Conservation (phyloP, 1,140 invertebrate genomes). For the Hyles euphorbiae region DNA sequence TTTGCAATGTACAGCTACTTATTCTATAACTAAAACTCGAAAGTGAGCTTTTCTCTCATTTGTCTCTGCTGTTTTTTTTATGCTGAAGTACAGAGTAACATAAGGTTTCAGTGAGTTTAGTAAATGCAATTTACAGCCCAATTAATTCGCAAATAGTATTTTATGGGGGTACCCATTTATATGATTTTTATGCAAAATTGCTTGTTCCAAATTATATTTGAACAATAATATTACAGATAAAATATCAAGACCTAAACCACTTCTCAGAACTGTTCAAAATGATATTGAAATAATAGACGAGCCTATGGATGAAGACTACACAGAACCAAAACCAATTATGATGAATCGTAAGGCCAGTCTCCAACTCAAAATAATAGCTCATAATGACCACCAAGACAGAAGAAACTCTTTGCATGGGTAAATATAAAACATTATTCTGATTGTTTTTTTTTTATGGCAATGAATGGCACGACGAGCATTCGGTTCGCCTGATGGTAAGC, state of each 20-base stretch:
- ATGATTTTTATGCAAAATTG: too few relatives aligned
- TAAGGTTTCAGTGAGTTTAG: too few relatives aligned
- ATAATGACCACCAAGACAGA: conserved; percentile 48
- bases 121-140: too few relatives aligned
- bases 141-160: neutral
- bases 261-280: conserved; percentile 63
- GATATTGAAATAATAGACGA: conserved; percentile 65
- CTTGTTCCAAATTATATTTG: neutral
- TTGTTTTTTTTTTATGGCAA: too few relatives aligned
- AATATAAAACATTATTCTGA: neutral
- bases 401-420: conserved; percentile 34
- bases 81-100: too few relatives aligned
- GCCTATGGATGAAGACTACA: conserved; percentile 48
- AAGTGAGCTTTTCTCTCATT: too few relatives aligned
- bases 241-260: conserved; percentile 35
- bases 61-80: too few relatives aligned
- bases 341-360: conserved; percentile 53
- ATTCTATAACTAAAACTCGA: too few relatives aligned
- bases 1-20: too few relatives aligned
- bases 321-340: conserved; percentile 29
- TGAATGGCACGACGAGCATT: too few relatives aligned
- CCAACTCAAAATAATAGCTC: conserved; percentile 66
- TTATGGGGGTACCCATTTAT: neutral
- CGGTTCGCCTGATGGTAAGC: too few relatives aligned
- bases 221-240: conserved; percentile 1